These are phyloP conservation scores for Aporophyla lueneburgensis DNA, from an alignment of 2,888 invertebrate species.

Conservation along the genomic window DNA sequence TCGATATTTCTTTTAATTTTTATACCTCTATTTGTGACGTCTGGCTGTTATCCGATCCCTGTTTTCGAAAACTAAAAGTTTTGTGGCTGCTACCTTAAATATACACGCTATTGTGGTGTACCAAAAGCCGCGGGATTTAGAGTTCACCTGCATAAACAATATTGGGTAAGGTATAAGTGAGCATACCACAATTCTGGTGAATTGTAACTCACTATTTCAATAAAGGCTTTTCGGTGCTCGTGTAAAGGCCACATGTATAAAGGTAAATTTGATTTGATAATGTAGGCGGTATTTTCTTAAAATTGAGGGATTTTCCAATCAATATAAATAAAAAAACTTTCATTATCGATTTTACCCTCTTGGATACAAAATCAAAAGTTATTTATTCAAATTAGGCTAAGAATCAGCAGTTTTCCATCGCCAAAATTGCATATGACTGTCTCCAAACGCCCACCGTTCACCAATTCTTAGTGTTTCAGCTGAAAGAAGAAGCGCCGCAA, in stretches of 20 bases:
- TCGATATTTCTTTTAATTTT: background rate
- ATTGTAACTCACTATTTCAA: background rate
- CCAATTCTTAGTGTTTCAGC: too few species aligned
- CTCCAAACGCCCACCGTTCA: too few species aligned
- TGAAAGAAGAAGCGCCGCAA: too few species aligned
- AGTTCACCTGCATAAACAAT: conserved; percentile 5
- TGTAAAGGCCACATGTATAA: background rate
- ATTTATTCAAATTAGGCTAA: too few species aligned
- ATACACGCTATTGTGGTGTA: background rate
- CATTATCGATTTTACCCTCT: too few species aligned
- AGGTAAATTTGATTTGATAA: too few species aligned
- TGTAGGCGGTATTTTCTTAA: too few species aligned
- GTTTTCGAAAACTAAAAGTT: background rate
- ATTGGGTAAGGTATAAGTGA: conserved; percentile 1
- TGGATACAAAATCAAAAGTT: too few species aligned
- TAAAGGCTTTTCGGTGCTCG: background rate
- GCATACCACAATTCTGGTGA: background rate
- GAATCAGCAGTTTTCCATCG: too few species aligned
- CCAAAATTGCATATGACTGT: too few species aligned
- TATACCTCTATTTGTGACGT: background rate
- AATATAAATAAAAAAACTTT: too few species aligned
- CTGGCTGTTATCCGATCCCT: background rate
- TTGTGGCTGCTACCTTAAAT: background rate
- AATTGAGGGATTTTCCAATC: too few species aligned
- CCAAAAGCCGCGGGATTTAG: conserved; percentile 4